Evolutionary conservation across 1,140 invertebrate genomes (phyloP).

Genomic region (Brachystomella parvula): DNA sequence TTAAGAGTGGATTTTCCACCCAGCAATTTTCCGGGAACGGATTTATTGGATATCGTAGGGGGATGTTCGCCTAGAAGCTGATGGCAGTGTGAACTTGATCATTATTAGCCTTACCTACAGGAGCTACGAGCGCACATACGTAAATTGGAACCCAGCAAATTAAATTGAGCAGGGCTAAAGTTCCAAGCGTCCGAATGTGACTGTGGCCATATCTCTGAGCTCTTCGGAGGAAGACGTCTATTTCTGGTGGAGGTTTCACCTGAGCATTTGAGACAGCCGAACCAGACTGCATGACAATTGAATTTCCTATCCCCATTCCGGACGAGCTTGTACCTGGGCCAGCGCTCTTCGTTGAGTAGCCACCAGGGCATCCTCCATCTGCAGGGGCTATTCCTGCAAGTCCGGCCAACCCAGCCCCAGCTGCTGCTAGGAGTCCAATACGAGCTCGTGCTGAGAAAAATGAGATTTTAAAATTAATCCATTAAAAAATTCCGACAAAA

Average conservation of each 20-base stretch:
- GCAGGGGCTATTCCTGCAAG: slow-evolving; percentile 34
- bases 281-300: neutral
- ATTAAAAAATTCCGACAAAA: neutral
- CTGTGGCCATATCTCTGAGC: slow-evolving; percentile 36
- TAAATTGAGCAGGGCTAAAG: slow-evolving; percentile 34
- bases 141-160: slow-evolving; percentile 37
- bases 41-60: slow-evolving; percentile 1
- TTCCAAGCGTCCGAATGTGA: slow-evolving; percentile 37
- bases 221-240: slow-evolving; percentile 33
- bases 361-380: slow-evolving; percentile 23
- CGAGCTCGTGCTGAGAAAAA: slow-evolving; percentile 28
- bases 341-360: slow-evolving; percentile 56
- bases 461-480: slow-evolving; percentile 2
- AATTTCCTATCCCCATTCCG: neutral
- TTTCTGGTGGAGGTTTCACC: slow-evolving; percentile 22
- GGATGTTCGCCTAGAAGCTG: neutral
- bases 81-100: neutral
- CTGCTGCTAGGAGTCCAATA: slow-evolving; percentile 33
- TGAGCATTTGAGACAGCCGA: neutral
- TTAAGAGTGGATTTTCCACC: too few species aligned
- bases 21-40: too few species aligned
- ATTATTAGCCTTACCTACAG: slow-evolving; percentile 31
- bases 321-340: neutral
- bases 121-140: slow-evolving; percentile 32
- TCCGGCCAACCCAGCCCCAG: slow-evolving; percentile 34